A percentile compares a stretch with the other conserved stretches of the same genome.
Conservation (phyloP, 2,797 vertebrate genomes). For the Margarornis squamiger region DNA sequence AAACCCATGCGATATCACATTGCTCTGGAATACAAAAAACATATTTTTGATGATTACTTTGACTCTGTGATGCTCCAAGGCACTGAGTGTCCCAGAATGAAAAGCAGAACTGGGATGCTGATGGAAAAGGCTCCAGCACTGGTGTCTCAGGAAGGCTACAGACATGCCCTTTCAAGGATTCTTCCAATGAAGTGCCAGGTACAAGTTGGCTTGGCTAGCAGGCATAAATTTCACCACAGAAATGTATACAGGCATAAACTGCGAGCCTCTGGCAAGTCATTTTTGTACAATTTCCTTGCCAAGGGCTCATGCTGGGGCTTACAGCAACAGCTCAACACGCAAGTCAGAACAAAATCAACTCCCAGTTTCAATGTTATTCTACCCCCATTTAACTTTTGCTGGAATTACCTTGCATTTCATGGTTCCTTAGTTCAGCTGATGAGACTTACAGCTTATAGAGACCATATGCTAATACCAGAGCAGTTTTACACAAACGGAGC, state of each 20-base stretch:
- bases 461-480: neutral
- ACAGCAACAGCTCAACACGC: neutral
- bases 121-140: neutral
- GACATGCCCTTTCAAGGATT: neutral
- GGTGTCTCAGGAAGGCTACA: neutral
- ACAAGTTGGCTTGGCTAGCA: neutral
- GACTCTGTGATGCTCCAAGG: neutral
- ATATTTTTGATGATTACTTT: neutral
- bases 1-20: neutral
- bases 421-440: neutral
- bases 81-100: neutral
- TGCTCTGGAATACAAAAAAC: neutral
- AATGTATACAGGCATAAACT: neutral
- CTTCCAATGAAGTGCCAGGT: neutral
- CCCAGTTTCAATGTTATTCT: neutral
- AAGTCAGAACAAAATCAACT: conserved; percentile 8
- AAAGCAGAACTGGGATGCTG: neutral
- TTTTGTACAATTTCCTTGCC: neutral
- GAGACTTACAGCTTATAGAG: neutral
- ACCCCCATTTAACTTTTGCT: neutral
- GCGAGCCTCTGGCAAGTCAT: conserved; percentile 30
- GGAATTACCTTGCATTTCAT: neutral
- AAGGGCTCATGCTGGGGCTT: neutral
- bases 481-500: neutral
- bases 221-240: conserved; percentile 14